phyloP scores from a whole-genome alignment of 2,888 invertebrate species.

The Orthosia gothica region DNA sequence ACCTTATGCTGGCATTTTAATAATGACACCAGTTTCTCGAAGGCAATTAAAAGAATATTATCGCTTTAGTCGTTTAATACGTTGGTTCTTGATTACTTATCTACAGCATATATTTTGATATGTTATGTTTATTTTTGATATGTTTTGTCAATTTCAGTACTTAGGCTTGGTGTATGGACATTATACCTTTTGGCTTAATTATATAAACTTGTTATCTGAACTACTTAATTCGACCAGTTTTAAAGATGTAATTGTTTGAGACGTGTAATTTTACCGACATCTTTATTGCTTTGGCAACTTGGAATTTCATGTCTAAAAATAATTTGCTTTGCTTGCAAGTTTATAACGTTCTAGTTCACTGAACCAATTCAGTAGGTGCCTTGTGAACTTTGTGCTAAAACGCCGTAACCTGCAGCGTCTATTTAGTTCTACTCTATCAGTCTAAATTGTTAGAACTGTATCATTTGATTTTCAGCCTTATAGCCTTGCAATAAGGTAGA shows the following conservation, averaged over 20 bases:
- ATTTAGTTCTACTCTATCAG: conserved; percentile 54
- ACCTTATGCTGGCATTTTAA: conserved; percentile 40
- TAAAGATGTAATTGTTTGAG: neutral
- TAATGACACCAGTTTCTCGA: conserved; percentile 42
- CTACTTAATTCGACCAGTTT: no score
- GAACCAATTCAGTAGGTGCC: conserved; percentile 17
- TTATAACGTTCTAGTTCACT: neutral
- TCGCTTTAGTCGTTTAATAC: conserved; percentile 17
- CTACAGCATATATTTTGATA: neutral
- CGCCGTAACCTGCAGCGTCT: conserved; percentile 58
- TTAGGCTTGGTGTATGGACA: neutral
- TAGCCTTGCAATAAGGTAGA: conserved; percentile 38
- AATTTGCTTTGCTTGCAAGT: neutral
- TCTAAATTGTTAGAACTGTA: conserved; percentile 44
- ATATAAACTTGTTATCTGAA: neutral
- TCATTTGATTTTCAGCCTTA: conserved; percentile 63
- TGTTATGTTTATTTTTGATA: neutral
- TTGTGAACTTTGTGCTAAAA: conserved; percentile 34
- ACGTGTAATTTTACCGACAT: neutral
- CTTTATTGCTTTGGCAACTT: neutral
- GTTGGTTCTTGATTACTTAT: conserved; percentile 15
- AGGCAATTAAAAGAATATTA: conserved; percentile 43
- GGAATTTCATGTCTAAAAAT: neutral
- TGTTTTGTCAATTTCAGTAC: conserved; percentile 1
- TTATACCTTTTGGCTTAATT: neutral